A percentile compares a stretch with the other conserved stretches of the same genome.
phyloP scores from a whole-genome alignment of 2,888 invertebrate species.

The Drosophila subsilvestris region DNA sequence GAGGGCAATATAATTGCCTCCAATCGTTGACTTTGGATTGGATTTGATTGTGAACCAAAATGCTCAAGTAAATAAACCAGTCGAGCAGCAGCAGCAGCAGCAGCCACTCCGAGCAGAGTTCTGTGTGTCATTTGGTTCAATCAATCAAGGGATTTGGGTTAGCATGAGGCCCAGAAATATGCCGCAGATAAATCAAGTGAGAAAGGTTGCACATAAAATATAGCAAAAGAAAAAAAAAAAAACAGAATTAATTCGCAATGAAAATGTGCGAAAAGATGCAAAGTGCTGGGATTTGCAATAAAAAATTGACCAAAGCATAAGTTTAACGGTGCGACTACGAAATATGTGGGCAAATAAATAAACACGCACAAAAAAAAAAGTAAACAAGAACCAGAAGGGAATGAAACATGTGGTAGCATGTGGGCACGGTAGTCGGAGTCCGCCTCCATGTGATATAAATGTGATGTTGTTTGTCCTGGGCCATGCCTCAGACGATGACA shows the following conservation, averaged over 20 bases:
- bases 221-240: conserved; percentile 15
- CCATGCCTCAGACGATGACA: conserved; percentile 53
- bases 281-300: conserved; percentile 44
- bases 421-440: not conserved
- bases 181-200: conserved; percentile 54
- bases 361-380: conserved; percentile 21
- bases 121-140: conserved; percentile 49
- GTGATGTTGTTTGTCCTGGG: conserved; percentile 56
- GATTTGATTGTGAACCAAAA: conserved; percentile 36
- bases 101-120: conserved; percentile 20
- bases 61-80: conserved; percentile 40
- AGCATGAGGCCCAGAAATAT: conserved; percentile 46
- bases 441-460: conserved; percentile 46
- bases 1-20: conserved; percentile 55
- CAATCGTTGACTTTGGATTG: conserved; percentile 18
- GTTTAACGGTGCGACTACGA: conserved; percentile 67
- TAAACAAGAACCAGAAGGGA: conserved; percentile 16
- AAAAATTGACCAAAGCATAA: conserved; percentile 73
- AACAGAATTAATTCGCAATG: conserved; percentile 66
- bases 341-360: conserved; percentile 69
- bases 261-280: conserved; percentile 67
- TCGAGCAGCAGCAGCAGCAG: conserved; percentile 26
- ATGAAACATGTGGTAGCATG: conserved; percentile 14
- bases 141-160: conserved; percentile 59
- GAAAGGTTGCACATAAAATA: conserved; percentile 44